Evolutionary conservation across 1,140 invertebrate species (phyloP).

Genomic region (Temnothorax longispinosus): DNA sequence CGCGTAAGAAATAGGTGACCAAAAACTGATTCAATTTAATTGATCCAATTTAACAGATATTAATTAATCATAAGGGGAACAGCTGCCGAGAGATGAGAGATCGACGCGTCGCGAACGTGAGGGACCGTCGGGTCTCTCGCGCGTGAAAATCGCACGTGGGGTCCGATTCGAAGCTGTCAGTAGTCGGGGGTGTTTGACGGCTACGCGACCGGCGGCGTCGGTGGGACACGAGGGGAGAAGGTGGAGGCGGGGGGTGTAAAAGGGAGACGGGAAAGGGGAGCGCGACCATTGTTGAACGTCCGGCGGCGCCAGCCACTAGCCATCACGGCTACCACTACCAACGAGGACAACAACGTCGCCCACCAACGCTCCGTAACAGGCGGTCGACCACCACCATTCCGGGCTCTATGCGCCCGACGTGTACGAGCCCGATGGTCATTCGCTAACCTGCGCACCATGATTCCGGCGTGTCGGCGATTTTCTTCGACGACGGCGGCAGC

Average conservation of each 20-base stretch:
- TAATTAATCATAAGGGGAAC: too few relatives aligned
- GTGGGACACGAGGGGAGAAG: conserved; percentile 59
- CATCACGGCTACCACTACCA: conserved; percentile 74
- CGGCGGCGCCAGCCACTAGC: conserved; percentile 82
- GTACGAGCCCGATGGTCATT: conserved; percentile 31
- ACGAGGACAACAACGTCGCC: conserved; percentile 27
- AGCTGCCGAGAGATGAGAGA: too few relatives aligned
- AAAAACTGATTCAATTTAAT: too few relatives aligned
- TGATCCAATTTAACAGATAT: too few relatives aligned
- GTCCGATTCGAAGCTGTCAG: conserved; percentile 68
- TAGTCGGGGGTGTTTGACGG: conserved; percentile 80
- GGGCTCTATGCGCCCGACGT: conserved; percentile 25
- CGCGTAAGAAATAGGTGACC: too few relatives aligned
- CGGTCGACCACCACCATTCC: conserved; percentile 64
- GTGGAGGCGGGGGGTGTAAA: conserved; percentile 23
- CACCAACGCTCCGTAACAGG: conserved; percentile 48
- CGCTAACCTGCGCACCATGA: conserved; percentile 78
- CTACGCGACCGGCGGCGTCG: conserved; percentile 74
- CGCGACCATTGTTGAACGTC: conserved; percentile 81
- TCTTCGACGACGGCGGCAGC: conserved; percentile 21
- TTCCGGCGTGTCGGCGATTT: conserved; percentile 68
- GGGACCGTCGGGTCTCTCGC: too few relatives aligned
- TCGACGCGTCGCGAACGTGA: too few relatives aligned
- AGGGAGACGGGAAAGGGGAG: conserved; percentile 58
- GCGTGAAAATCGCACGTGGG: background rate